Base-by-base conservation (phyloP, 2,888 invertebrate species). In the Ormia ochracea region DNA sequence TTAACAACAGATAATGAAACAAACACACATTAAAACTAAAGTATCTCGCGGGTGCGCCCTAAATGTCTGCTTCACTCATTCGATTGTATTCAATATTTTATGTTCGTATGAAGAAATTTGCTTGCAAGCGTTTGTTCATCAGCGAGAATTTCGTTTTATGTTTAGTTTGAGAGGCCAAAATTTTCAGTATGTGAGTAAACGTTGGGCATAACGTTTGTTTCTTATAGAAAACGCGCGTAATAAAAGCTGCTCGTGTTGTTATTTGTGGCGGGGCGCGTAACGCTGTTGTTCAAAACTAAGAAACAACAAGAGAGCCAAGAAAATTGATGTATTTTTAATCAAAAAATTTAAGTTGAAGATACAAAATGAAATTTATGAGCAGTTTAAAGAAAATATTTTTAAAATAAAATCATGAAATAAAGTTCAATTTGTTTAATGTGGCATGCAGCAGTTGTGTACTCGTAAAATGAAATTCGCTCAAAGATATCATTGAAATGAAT, bases 1-100 rank as follows among this genome's bases (percentile, higher is more conserved):
- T n/a, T n/a, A n/a, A 14, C 33, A 19, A 54, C 36, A 65, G 12
- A 73, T 45, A 45, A 33, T n/a, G 3, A 14, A 3, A 10, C n/a
- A 68, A 21, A 19, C 14, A 65, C 56, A 66, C 21, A 31, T 5
- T 17, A 17, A 21, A 23, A 31, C 41, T 81, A 83, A 86, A 85
- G 86, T 84, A 83, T 85, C 84, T 86, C 85, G 87, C 87, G 87
- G 87, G 87, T 87, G 87, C 87, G 87, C 87, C 87, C 73, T 84
- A 81, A 82, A 82, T 75, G 74, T 68, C 59, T 31, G 50, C 17
- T 41, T 21, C 61, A 45, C 66, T 70, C 52, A 65, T 70, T 59
- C 26, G 41, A 48, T 75, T 75, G 59, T 66, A 41, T 75, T 66
- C 31, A 72, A 61, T 50, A 58, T 33, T 66, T 52, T 54, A 48